phyloP scores from a whole-genome alignment of 2,797 vertebrate genomes.

The Coregonus suidteri region DNA sequence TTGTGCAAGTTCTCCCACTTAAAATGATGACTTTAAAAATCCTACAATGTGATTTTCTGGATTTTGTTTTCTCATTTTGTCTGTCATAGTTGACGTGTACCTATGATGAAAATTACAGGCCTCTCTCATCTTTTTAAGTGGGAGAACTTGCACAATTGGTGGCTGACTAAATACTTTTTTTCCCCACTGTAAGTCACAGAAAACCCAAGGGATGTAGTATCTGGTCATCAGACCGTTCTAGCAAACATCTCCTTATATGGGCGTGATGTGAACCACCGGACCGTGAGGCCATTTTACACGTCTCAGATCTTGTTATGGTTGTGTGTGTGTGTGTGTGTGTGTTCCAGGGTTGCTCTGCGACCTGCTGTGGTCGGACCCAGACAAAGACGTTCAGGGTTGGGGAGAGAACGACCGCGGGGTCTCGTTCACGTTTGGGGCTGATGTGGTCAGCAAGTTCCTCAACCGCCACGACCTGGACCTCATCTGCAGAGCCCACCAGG shows the following conservation, averaged over 20 bases:
- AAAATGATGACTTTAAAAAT: too few relatives aligned
- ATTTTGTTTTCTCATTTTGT: too few relatives aligned
- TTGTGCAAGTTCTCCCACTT: too few relatives aligned
- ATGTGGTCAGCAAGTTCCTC: slow-evolving; percentile 96
- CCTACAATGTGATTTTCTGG: too few relatives aligned
- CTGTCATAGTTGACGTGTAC: too few relatives aligned
- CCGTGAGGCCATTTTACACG: slow-evolving; percentile 10
- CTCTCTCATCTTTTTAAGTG: too few relatives aligned
- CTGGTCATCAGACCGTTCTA: slow-evolving; percentile 23
- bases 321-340: background rate
- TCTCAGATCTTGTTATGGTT: slow-evolving; percentile 59
- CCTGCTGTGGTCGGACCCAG: slow-evolving; percentile 94
- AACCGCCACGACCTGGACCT: slow-evolving; percentile 96
- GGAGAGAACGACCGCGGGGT: slow-evolving; percentile 96
- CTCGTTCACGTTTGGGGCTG: slow-evolving; percentile 94
- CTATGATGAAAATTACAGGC: too few relatives aligned
- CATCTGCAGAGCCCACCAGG: slow-evolving; percentile 97
- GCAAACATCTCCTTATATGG: slow-evolving; percentile 38
- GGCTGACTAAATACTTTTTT: too few relatives aligned
- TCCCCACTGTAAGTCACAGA: background rate
- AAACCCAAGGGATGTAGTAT: background rate
- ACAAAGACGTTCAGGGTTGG: slow-evolving; percentile 98
- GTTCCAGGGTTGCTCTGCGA: slow-evolving; percentile 88
- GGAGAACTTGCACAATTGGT: too few relatives aligned
- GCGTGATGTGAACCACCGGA: slow-evolving; percentile 23